Percentiles rank a stretch among this genome's conserved stretches.
phyloP scores from a whole-genome alignment of 2,797 vertebrate species.

The Acomys russatus region DNA sequence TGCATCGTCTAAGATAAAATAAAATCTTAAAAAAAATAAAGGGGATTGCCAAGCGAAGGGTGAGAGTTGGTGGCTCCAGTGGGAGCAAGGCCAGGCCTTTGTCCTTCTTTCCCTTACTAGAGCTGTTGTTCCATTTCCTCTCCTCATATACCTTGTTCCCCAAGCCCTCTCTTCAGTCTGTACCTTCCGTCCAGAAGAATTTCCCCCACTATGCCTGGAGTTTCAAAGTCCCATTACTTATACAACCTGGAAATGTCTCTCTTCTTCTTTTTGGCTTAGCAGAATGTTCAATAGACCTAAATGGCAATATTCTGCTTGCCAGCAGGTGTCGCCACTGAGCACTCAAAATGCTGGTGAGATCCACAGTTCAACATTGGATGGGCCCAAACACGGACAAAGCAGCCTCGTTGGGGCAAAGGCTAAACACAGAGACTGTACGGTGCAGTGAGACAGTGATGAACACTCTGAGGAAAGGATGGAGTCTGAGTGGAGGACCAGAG shows the following conservation, averaged over 20 bases:
- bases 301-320: conserved; percentile 52
- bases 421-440: background rate
- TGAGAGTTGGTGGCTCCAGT: background rate
- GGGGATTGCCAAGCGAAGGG: background rate
- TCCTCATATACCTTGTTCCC: background rate
- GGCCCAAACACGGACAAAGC: background rate
- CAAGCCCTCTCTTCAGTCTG: background rate
- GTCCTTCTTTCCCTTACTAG: background rate
- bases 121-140: background rate
- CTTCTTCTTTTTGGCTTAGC: background rate
- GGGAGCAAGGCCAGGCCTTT: background rate
- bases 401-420: background rate
- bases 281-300: conserved; percentile 68
- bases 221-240: conserved; percentile 7
- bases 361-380: background rate
- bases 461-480: background rate
- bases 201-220: background rate
- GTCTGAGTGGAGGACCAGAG: background rate
- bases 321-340: conserved; percentile 69
- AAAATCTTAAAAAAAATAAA: background rate
- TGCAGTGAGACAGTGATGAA: background rate
- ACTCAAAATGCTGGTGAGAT: background rate
- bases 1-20: background rate
- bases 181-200: background rate
- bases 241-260: background rate